Evolutionary conservation across 1,140 invertebrate genomes (phyloP), one percentile per base, ranked within the genome.

Genomic region (Habropoda laboriosa): DNA sequence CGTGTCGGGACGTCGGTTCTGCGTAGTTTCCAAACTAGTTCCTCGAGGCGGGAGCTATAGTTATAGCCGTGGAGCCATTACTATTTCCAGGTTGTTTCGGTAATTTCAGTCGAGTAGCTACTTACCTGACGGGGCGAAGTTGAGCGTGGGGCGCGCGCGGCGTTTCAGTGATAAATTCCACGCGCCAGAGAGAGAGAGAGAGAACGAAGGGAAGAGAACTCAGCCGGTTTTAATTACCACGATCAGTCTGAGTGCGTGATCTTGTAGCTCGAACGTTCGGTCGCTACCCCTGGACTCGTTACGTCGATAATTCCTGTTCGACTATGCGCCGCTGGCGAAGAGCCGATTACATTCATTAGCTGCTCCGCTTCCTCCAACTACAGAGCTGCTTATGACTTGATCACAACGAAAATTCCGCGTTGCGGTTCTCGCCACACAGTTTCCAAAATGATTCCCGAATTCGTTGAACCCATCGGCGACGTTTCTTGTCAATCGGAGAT

Each of bases 21-120:
- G 67, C 68, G 64, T 66, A 86, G 55, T 87, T 83, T 57, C 47
- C 64, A 86, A 85, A 84, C 78, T 85, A 80, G 78, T 85, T 84
- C 67, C 81, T 30, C 58, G 12, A 18, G 55, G 51, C 49, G 70
- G 47, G 24, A 70, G 40, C 53, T 53, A 78, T 60, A 64, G 72
- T 66, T 40, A 38, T 24, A 51, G 10, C 42, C 55, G 49, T 47
- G 38, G 78, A 77, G 49, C 55, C 70, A 66, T 83, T 84, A 80
- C 71, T 84, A 85, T 85, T 84, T 84, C 71, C 66, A 32, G 51
- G 51, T 64, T 84, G 79, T 78, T 78, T 77, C 51, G 64, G 58
- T 73, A 67, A 80, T 85, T 85, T 70, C 79, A 76, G 49, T 57
- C 72, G 60, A 58, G 55, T 80, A 63, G n/a, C 73, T 81, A 77